These are phyloP conservation scores for Ictalurus furcatus DNA, from an alignment of 2,113 vertebrate genomes.

Conservation along the genomic window DNA sequence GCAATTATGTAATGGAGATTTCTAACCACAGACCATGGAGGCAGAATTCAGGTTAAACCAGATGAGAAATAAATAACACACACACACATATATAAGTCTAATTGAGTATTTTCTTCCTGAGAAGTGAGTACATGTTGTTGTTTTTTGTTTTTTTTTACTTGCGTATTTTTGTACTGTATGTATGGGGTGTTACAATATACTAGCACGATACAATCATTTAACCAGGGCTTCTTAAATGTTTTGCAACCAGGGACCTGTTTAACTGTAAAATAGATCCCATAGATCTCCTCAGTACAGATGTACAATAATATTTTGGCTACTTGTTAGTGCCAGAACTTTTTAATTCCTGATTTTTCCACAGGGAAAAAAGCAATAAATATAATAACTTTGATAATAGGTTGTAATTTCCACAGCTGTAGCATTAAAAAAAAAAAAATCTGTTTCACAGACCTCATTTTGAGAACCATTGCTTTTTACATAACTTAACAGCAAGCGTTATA, in stretches of 20 bases:
- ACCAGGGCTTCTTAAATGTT: neutral
- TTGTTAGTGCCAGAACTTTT: neutral
- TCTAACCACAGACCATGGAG: slow-evolving; percentile 66
- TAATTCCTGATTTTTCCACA: too few species aligned
- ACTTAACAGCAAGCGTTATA: too few species aligned
- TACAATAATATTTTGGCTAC: neutral
- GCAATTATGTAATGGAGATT: slow-evolving; percentile 75
- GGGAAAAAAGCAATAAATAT: too few species aligned
- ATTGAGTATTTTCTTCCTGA: slow-evolving; percentile 50
- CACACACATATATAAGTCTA: slow-evolving; percentile 8
- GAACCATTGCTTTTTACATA: too few species aligned
- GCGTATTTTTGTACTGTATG: neutral
- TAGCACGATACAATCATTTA: neutral
- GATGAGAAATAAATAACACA: slow-evolving; percentile 3
- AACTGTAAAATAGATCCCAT: neutral
- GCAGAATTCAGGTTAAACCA: slow-evolving; percentile 67
- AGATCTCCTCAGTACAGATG: too few species aligned
- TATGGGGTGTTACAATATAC: neutral
- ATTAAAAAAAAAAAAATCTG: too few species aligned
- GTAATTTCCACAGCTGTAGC: too few species aligned
- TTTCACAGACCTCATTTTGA: too few species aligned
- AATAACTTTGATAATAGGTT: too few species aligned
- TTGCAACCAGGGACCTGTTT: neutral
- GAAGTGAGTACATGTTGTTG: too few species aligned
- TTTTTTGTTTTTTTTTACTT: neutral